Evolutionary conservation across 2,797 vertebrate genomes (phyloP).

Genomic region (Rhinella marina): DNA sequence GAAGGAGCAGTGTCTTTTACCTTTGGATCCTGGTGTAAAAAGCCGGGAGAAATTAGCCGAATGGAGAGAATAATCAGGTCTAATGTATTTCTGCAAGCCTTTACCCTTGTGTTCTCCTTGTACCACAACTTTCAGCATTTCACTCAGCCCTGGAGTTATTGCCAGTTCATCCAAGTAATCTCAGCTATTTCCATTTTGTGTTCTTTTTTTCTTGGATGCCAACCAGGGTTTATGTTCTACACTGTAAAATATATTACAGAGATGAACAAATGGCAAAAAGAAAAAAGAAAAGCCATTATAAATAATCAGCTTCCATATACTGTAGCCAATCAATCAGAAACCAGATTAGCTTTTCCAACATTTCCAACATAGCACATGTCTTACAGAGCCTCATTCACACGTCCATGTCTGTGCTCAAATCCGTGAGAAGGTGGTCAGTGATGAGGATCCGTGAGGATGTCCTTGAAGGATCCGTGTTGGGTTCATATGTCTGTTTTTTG

Average conservation of each 20-base stretch:
- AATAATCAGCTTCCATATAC: not conserved
- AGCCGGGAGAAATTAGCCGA: constrained; percentile 18
- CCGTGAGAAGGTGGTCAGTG: too few species aligned
- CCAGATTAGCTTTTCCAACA: not conserved
- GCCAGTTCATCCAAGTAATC: constrained; percentile 55
- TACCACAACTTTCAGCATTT: constrained; percentile 49
- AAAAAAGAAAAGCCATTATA: constrained; percentile 1
- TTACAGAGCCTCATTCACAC: too few species aligned
- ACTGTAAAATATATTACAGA: constrained; percentile 24
- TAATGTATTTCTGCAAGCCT: constrained; percentile 48
- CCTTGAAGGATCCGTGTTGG: too few species aligned
- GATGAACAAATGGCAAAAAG: not conserved
- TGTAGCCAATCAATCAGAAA: not conserved
- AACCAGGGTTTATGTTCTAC: constrained; percentile 44
- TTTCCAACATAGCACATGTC: too few species aligned
- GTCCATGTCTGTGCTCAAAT: too few species aligned
- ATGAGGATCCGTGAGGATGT: too few species aligned
- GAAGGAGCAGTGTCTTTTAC: not conserved
- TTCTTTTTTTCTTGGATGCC: constrained; percentile 40
- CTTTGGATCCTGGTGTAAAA: not conserved
- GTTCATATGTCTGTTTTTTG: too few species aligned
- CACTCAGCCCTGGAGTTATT: constrained; percentile 45
- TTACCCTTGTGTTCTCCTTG: constrained; percentile 60
- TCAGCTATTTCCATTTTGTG: constrained; percentile 49
- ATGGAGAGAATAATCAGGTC: constrained; percentile 38